Base-by-base conservation (phyloP, 2,888 invertebrate genomes). In the Patella ulyssiponensis region DNA sequence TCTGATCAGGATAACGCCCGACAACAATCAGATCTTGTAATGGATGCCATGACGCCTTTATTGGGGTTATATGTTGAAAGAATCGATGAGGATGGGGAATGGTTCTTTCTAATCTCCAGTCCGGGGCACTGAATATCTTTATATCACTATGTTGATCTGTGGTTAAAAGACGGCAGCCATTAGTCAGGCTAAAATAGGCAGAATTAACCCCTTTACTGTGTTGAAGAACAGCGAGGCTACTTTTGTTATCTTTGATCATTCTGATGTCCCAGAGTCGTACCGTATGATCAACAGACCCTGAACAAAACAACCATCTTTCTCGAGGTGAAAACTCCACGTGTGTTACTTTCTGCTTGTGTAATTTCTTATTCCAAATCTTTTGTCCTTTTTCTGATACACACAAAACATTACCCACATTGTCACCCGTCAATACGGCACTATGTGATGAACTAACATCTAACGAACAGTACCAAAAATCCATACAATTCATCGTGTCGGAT, bases 11-110 rank as follows among this genome's bases (percentile, higher is more conserved):
- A 83, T 92, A 92, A 4, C 92, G 87, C 0, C 92, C 92, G 64
- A 91, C 88, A 7, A 92, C 90, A 12, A 92, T 87, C 76, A 92
- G 80, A 81, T 92, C 92, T 79, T 88, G 88, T 56, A 91, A 80
- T 11, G 92, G 92, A 82, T 92, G 92, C 92, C 92, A 93, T 1
- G 88, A 84, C 7, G 92, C 92, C 91, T 91, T 92, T 33, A 92
- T 91, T 3, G 91, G 91, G 5, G 92, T 92, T 14, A 92, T 83
- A 82, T 92, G 92, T 77, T 92, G 92, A 80, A 92, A 92, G 80
- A 90, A 90, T 27, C 92, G 86, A 82, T 92, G 92, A 20, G 92
- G 92, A 83, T 92, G 92, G 51, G 77, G 77, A 51, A 92, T 91
- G 0, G 83, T 86, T 33, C 82, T 87, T 79, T 91, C 91, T 53